Base-by-base conservation (phyloP, 2,888 invertebrate genomes). In the Tetranychus piercei region DNA sequence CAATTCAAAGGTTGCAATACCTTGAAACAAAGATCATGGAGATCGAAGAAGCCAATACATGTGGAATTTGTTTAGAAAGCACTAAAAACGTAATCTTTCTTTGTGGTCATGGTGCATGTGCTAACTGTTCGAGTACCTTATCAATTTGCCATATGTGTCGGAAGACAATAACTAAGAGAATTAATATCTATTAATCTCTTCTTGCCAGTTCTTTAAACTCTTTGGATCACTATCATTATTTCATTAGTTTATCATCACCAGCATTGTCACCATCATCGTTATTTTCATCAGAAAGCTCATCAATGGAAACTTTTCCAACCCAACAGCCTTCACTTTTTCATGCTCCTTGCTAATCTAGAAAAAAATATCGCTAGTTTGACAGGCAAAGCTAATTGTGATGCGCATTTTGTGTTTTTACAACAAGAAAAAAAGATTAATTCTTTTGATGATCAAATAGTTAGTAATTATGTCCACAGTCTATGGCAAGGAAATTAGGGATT, bases 101-200 rank as follows among this genome's bases (percentile, higher is more conserved):
- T n/a, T 92, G 92, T 80, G 92, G 92, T 1, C 92, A 92, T 80
- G 89, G 89, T 34, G 89, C 91, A 18, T 92, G 92, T 82, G 88
- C 88, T 74, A 87, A 87, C 78, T 92, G 92, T 81, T 89, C 91
- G 0, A 88, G 89, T 77, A 89, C 91, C 0, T 83, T 92, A 64
- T 88, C 88, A 80, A 89, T 87, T 23, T 92, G 92, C 83, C 92
- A 92, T 83, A 92, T 92, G 90, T 90, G 90, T 83, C 86, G 90
- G 71, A 88, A 88, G 82, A 86, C 88, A 18, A 90, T 90, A 79
- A 87, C 88, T 74, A 88, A 88, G 81, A 89, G 88, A 81, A 90
- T 90, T 78, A 86, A 86, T 80, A 82, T 87, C 67, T 88, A 86
- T 75, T 81, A 77, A 79, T 55, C 44, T n/a, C 64, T 20, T 23